phyloP scores from a whole-genome alignment of 2,888 invertebrate genomes.

The Thelaira solivaga region DNA sequence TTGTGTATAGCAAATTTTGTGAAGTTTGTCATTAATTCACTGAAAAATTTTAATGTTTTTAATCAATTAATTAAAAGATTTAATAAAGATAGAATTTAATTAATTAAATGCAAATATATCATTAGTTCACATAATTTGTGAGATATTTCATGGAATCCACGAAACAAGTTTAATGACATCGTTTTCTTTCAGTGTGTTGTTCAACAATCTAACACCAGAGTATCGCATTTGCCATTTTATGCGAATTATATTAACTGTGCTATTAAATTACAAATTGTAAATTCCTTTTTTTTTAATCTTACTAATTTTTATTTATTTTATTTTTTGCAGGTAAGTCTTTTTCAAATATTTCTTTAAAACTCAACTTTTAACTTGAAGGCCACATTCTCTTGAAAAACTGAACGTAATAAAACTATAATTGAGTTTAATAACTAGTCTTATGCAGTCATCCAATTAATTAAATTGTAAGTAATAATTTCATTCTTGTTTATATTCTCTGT shows the following conservation, averaged over 20 bases:
- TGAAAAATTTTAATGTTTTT: too few species aligned
- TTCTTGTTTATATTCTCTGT: background rate
- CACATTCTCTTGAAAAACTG: slow-evolving; percentile 35
- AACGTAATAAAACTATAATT: background rate
- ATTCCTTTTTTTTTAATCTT: background rate
- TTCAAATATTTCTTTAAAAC: slow-evolving; percentile 7
- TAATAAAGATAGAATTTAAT: too few species aligned
- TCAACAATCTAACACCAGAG: background rate
- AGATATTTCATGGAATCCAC: too few species aligned
- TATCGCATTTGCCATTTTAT: background rate
- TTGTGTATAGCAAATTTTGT: too few species aligned
- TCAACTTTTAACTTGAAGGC: slow-evolving; percentile 22
- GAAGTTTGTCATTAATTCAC: too few species aligned
- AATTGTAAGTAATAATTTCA: slow-evolving; percentile 22
- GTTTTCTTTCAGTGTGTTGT: too few species aligned
- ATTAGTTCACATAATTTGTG: too few species aligned
- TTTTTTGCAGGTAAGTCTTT: slow-evolving; percentile 58
- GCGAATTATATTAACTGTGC: background rate
- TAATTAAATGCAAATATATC: too few species aligned
- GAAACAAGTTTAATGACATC: too few species aligned
- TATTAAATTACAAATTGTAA: background rate
- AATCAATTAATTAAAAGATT: too few species aligned
- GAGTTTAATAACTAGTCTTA: background rate
- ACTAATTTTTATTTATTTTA: slow-evolving; percentile 8
- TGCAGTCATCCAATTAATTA: background rate